A percentile compares a stretch with the other conserved stretches of the same genome.
Conservation (phyloP, 2,888 invertebrate species). For the Sarcophaga variegata region DNA sequence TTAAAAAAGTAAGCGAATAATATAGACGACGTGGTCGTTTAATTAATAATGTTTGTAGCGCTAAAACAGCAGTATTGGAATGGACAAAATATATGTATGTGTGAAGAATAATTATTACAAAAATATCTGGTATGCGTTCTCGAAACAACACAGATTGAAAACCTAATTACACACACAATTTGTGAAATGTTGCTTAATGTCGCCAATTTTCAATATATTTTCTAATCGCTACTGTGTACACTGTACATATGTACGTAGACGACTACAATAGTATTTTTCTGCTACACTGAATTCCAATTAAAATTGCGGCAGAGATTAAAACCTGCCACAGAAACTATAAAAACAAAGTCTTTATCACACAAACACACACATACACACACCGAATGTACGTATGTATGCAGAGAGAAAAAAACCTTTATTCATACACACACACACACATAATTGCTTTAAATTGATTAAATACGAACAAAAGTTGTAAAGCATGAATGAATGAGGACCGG, state of each 20-base stretch:
- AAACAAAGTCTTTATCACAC: neutral
- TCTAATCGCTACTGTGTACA: slow-evolving; percentile 6
- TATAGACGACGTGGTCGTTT: no score
- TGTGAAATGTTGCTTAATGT: slow-evolving; percentile 28
- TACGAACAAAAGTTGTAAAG: slow-evolving; percentile 50
- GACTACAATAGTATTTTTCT: neutral
- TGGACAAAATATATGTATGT: no score
- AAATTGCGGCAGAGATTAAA: slow-evolving; percentile 11
- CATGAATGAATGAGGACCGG: neutral
- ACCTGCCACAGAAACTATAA: slow-evolving; percentile 9
- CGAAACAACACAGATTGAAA: neutral
- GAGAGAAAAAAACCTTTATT: slow-evolving; percentile 50
- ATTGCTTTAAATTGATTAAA: slow-evolving; percentile 80
- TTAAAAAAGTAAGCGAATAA: neutral
- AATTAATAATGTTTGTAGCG: no score
- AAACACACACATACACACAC: neutral
- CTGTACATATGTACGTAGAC: no score
- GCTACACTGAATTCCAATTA: neutral
- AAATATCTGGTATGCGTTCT: slow-evolving; percentile 2
- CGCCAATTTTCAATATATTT: slow-evolving; percentile 7
- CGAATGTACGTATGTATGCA: neutral
- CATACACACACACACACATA: slow-evolving; percentile 72
- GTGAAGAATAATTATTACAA: no score
- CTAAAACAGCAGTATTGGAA: no score
- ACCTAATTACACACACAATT: slow-evolving; percentile 45